Percentiles rank a stretch among this genome's conserved stretches.
Conservation (phyloP, 2,113 vertebrate genomes). For the Corydoras sp. region DNA sequence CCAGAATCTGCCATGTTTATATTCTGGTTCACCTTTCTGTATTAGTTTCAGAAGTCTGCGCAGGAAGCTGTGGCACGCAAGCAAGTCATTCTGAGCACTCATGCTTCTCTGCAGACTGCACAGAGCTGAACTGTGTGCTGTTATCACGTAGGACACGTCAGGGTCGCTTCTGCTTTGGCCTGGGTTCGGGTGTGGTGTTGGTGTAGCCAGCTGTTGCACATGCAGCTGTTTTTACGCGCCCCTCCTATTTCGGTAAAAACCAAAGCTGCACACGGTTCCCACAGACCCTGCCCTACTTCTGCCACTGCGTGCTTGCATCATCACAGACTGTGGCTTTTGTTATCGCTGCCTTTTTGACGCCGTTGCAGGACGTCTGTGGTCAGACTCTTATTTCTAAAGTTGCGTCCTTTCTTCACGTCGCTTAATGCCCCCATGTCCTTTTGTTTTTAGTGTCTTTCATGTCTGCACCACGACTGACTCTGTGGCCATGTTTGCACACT, state of each 20-base stretch:
- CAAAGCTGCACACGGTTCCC: not conserved
- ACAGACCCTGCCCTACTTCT: not conserved
- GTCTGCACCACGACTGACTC: conserved; percentile 48
- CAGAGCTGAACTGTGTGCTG: too few relatives aligned
- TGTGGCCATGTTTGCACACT: conserved; percentile 50
- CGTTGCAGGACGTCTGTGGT: not conserved
- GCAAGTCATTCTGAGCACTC: conserved; percentile 21
- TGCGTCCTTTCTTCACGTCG: not conserved
- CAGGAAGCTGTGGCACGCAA: conserved; percentile 30
- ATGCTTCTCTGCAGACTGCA: not conserved
- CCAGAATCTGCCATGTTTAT: conserved; percentile 7
- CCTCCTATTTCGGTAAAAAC: conserved; percentile 7
- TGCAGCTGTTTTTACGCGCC: conserved; percentile 1
- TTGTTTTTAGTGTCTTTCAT: conserved; percentile 51
- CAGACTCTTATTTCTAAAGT: too few relatives aligned
- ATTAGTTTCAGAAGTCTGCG: conserved; percentile 7
- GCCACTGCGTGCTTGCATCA: not conserved
- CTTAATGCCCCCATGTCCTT: not conserved
- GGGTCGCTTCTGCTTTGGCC: conserved; percentile 4
- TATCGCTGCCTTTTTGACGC: not conserved
- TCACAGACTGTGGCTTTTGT: not conserved
- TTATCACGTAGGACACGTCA: not conserved
- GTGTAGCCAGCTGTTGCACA: conserved; percentile 15
- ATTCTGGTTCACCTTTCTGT: conserved; percentile 20
- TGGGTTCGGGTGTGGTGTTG: conserved; percentile 17